phyloP scores from a whole-genome alignment of 2,888 invertebrate genomes.

The Lutraria lutraria region DNA sequence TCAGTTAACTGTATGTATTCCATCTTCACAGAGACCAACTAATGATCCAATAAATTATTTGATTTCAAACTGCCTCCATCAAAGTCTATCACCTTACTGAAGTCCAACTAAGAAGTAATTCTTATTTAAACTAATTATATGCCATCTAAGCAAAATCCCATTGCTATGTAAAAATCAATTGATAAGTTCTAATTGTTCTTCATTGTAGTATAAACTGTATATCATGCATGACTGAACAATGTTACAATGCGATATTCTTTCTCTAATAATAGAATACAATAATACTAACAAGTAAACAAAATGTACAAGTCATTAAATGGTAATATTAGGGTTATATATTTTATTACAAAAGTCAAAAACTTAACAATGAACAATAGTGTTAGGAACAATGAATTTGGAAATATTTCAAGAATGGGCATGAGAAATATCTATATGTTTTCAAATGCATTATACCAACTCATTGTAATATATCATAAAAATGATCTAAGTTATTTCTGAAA shows the following conservation, averaged over 20 bases:
- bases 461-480: conserved; percentile 62
- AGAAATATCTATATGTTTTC: conserved; percentile 57
- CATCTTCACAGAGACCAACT: neutral
- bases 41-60: neutral
- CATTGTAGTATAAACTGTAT: conserved; percentile 19
- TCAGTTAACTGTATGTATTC: neutral
- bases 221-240: neutral
- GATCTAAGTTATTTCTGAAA: conserved; percentile 54
- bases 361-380: conserved; percentile 27
- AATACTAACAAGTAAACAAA: conserved; percentile 26
- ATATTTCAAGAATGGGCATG: conserved; percentile 68
- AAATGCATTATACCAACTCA: conserved; percentile 61
- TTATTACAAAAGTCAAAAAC: conserved; percentile 33
- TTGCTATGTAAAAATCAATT: conserved; percentile 21
- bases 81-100: neutral
- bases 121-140: conserved; percentile 8
- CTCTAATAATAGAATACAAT: conserved; percentile 15
- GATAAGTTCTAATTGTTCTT: neutral
- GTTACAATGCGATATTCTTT: neutral
- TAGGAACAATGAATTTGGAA: conserved; percentile 62
- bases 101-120: neutral
- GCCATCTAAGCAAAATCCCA: conserved; percentile 13
- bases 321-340: conserved; percentile 39
- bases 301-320: conserved; percentile 43
- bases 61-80: neutral